A percentile compares a stretch with the other conserved stretches of the same genome.
Conservation (phyloP, 1,140 invertebrate genomes). For the Frieseomelitta varia region DNA sequence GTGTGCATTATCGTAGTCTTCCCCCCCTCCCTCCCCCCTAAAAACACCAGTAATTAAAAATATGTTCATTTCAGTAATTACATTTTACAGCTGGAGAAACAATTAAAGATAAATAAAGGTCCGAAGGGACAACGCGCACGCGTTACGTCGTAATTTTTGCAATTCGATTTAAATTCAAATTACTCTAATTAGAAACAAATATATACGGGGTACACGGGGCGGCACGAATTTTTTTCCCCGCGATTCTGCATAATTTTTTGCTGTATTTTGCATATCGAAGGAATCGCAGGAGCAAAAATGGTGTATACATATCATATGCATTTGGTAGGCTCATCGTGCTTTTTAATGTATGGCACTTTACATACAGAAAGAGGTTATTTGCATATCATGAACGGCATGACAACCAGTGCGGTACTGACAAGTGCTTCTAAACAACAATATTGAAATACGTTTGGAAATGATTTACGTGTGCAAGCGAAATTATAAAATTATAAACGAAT, state of each 20-base stretch:
- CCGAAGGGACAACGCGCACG: neutral
- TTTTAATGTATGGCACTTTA: slow-evolving; percentile 24
- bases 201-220: neutral
- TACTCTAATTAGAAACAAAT: neutral
- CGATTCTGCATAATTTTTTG: neutral
- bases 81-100: neutral
- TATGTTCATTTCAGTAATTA: neutral
- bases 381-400: slow-evolving; percentile 6
- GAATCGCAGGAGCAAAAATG: slow-evolving; percentile 4
- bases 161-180: slow-evolving; percentile 10
- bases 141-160: neutral
- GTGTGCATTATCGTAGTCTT: neutral
- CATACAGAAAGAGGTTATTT: slow-evolving; percentile 23
- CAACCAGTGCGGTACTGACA: neutral
- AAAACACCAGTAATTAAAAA: neutral
- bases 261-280: slow-evolving; percentile 25
- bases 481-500: too few relatives aligned
- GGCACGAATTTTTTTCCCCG: neutral
- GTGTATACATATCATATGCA: slow-evolving; percentile 19
- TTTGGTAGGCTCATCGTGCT: slow-evolving; percentile 19
- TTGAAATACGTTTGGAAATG: neutral
- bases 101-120: neutral
- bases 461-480: too few relatives aligned
- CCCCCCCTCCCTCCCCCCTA: too few relatives aligned
- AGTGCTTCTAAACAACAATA: neutral